Evolutionary conservation across 2,113 vertebrate genomes (phyloP).

Genomic region (Paralichthys olivaceus): DNA sequence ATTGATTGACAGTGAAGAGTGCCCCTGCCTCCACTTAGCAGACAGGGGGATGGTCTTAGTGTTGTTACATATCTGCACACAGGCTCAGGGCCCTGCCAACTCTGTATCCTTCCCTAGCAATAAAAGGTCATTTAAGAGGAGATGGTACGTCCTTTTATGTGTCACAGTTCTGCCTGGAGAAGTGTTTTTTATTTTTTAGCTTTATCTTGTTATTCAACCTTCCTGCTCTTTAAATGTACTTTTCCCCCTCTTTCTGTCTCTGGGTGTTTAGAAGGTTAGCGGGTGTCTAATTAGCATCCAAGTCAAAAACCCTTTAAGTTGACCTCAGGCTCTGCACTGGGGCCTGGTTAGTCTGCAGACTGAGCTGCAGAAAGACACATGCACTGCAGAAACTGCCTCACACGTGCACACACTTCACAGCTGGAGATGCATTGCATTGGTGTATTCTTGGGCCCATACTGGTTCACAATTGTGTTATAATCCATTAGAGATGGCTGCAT

Average conservation of each 20-base stretch:
- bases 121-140: conserved; percentile 75
- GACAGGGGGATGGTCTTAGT: conserved; percentile 32
- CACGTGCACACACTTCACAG: conserved; percentile 10
- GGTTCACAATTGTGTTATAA: conserved; percentile 59
- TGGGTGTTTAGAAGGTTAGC: conserved; percentile 33
- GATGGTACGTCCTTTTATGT: conserved; percentile 67
- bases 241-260: conserved; percentile 5
- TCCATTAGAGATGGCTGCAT: conserved; percentile 64
- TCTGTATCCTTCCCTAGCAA: conserved; percentile 65
- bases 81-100: conserved; percentile 69
- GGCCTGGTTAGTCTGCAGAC: neutral
- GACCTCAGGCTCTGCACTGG: neutral
- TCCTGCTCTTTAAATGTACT: conserved; percentile 34
- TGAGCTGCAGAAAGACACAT: neutral
- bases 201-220: conserved; percentile 29
- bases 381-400: neutral
- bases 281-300: conserved; percentile 40
- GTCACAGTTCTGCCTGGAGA: conserved; percentile 66
- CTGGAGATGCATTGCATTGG: conserved; percentile 39
- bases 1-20: conserved; percentile 41
- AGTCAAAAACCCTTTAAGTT: conserved; percentile 7
- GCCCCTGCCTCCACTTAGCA: conserved; percentile 34
- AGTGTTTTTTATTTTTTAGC: conserved; percentile 7
- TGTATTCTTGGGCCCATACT: conserved; percentile 47
- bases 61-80: conserved; percentile 54